These are phyloP conservation scores for Parelbella ahira DNA, from an alignment of 2,888 invertebrate genomes.

Conservation along the genomic window DNA sequence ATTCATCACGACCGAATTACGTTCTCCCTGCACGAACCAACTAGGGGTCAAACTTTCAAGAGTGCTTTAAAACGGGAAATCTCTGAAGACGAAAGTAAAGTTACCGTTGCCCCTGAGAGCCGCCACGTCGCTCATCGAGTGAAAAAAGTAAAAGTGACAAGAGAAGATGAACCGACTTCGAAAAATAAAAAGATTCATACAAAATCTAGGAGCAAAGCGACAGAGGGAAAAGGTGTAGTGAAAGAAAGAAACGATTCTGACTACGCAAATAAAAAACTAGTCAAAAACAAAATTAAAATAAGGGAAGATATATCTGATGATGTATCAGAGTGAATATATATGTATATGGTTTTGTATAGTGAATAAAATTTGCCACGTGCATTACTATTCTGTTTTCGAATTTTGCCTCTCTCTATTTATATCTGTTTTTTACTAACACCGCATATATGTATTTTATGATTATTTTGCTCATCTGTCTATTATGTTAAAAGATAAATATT, in stretches of 20 bases:
- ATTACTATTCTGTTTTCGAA: too few species aligned
- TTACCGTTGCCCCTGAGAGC: conserved; percentile 34
- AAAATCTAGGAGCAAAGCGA: conserved; percentile 41
- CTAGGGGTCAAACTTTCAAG: conserved; percentile 69
- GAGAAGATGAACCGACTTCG: conserved; percentile 36
- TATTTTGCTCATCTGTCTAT: too few species aligned
- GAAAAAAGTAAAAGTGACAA: conserved; percentile 37
- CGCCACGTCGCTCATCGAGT: conserved; percentile 34
- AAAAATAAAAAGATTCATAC: conserved; percentile 45
- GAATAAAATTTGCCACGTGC: too few species aligned
- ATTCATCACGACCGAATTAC: conserved; percentile 72
- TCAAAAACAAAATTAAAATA: conserved; percentile 61
- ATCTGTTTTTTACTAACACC: too few species aligned
- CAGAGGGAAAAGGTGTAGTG: conserved; percentile 54
- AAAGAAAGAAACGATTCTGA: conserved; percentile 60
- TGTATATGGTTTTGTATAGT: too few species aligned
- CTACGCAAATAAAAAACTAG: conserved; percentile 40
- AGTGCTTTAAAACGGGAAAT: conserved; percentile 63
- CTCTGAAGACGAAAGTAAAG: conserved; percentile 37
- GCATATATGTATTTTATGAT: too few species aligned
- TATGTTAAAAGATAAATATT: too few species aligned
- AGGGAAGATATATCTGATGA: conserved; percentile 66
- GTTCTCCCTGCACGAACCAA: conserved; percentile 67
- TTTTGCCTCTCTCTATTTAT: too few species aligned
- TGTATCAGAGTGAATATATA: conserved; percentile 55